These are phyloP conservation scores for Galerucella calmariensis DNA, from an alignment of 2,888 invertebrate species.

Conservation along the genomic window DNA sequence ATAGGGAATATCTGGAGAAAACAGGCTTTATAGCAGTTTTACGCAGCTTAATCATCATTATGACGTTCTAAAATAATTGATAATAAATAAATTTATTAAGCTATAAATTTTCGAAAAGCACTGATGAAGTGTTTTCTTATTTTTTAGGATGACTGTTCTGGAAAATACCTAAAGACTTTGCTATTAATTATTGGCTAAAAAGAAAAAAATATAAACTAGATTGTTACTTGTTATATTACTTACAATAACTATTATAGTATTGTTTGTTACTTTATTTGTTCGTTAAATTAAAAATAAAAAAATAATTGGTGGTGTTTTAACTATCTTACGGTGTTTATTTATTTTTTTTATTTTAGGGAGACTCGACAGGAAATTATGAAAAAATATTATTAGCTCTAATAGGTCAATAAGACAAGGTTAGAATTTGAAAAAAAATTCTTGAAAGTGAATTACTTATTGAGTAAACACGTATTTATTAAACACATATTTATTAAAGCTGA, in stretches of 20 bases:
- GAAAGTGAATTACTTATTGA: neutral
- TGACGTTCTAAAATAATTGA: no score
- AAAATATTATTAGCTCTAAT: conserved; percentile 7
- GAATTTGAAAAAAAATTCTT: neutral
- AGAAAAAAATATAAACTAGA: conserved; percentile 1
- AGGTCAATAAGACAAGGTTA: neutral
- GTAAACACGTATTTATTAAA: neutral
- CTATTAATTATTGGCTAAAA: conserved; percentile 74
- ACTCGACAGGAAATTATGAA: conserved; percentile 4
- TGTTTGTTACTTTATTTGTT: neutral
- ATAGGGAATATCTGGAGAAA: no score
- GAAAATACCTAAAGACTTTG: conserved; percentile 91
- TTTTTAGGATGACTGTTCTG: conserved; percentile 90
- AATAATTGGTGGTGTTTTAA: neutral
- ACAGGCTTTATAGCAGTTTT: no score
- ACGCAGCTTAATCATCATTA: no score
- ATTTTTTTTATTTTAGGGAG: conserved; percentile 24
- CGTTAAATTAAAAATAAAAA: neutral
- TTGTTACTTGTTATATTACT: neutral
- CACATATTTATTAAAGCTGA: neutral
- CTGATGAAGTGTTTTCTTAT: conserved; percentile 31
- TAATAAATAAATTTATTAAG: neutral
- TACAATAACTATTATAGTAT: neutral
- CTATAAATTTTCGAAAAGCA: conserved; percentile 10
- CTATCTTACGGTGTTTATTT: conserved; percentile 8